A percentile compares a stretch with the other conserved stretches of the same genome.
phyloP scores from a whole-genome alignment of 2,113 vertebrate genomes.

The Carassius gibelio region DNA sequence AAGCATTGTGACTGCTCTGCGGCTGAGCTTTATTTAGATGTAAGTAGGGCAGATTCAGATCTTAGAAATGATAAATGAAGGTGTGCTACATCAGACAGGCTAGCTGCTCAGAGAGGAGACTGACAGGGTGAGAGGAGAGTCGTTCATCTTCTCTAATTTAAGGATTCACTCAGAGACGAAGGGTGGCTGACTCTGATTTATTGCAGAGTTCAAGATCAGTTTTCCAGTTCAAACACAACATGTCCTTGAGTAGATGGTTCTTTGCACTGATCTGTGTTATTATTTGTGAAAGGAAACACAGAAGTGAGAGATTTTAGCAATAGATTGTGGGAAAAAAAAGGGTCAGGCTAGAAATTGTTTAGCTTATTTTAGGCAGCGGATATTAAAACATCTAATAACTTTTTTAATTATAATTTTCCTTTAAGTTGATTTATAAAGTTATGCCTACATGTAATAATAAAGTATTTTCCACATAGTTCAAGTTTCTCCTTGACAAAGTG shows the following conservation, averaged over 20 bases:
- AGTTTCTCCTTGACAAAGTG: not conserved
- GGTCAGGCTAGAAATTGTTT: not conserved
- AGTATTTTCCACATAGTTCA: not conserved
- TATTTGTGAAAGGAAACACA: not conserved
- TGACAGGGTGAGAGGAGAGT: not conserved
- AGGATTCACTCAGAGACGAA: not conserved
- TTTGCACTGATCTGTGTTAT: not conserved
- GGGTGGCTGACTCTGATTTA: not conserved
- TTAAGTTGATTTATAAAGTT: not conserved
- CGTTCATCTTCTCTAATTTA: not conserved
- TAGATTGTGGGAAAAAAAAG: not conserved
- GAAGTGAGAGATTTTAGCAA: not conserved
- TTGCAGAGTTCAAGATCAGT: not conserved
- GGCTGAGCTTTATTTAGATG: constrained; percentile 46
- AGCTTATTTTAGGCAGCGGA: too few species aligned
- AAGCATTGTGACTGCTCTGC: constrained; percentile 10
- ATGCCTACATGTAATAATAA: not conserved
- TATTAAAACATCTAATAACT: not conserved
- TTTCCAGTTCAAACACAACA: not conserved
- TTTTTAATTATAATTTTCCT: not conserved
- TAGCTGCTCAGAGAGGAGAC: not conserved
- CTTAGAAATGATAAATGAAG: constrained; percentile 45
- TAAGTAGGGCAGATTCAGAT: constrained; percentile 49
- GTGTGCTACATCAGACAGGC: not conserved
- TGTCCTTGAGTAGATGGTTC: not conserved